Percentiles rank a stretch among this genome's conserved stretches.
These are phyloP conservation scores for Phortica okadai DNA, from an alignment of 2,888 invertebrate genomes.

Conservation along the genomic window DNA sequence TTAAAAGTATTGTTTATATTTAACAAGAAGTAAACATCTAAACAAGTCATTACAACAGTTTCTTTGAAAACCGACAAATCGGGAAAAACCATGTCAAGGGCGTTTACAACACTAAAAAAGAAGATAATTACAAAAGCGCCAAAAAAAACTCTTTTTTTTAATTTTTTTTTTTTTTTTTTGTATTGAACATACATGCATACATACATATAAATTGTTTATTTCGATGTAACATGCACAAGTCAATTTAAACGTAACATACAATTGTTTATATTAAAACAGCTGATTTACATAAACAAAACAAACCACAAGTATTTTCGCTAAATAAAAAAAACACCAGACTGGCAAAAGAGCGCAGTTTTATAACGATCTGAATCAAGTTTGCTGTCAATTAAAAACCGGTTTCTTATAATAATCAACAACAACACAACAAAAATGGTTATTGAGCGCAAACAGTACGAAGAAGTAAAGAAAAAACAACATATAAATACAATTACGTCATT, in stretches of 20 bases:
- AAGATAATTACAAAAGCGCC: background rate
- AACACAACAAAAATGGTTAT: slow-evolving; percentile 7
- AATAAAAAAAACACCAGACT: slow-evolving; percentile 48
- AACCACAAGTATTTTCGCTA: slow-evolving; percentile 55
- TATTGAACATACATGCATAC: background rate
- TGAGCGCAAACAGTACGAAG: background rate
- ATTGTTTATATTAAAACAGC: slow-evolving; percentile 43
- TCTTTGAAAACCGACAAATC: background rate
- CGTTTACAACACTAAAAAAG: background rate
- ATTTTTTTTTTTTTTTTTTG: background rate
- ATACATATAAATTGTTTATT: background rate
- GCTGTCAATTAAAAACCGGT: slow-evolving; percentile 15
- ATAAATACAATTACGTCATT: slow-evolving; percentile 27
- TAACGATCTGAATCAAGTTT: background rate
- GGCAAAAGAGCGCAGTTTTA: slow-evolving; percentile 10
- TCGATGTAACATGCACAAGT: no score
- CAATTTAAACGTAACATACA: no score
- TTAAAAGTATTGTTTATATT: no score
- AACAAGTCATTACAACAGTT: background rate
- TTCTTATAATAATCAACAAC: slow-evolving; percentile 1
- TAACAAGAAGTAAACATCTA: no score
- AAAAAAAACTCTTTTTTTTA: background rate
- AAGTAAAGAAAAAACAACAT: background rate
- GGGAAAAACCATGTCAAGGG: slow-evolving; percentile 24
- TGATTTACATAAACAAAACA: slow-evolving; percentile 55